Evolutionary conservation across 2,113 vertebrate species (phyloP), one percentile per base, ranked within the genome.

Genomic region (Phyllopteryx taeniolatus): DNA sequence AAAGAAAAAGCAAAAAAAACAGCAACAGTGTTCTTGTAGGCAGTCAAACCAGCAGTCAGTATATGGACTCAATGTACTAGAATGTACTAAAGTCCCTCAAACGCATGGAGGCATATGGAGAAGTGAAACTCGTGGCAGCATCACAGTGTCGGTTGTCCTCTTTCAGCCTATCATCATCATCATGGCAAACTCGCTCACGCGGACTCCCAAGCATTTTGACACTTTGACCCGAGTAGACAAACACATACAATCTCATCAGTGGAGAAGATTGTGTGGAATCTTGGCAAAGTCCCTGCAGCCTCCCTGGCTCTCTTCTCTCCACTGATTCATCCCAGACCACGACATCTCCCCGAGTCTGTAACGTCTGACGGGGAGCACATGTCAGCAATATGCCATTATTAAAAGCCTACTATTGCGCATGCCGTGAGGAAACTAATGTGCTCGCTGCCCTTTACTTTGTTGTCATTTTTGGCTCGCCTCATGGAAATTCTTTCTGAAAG

Each of bases 271-370:
- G 66, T 49, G 43, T 74, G 67, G 79, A 85, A 80, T 85, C 66
- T 84, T 80, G 81, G 77, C 75, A 49, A 14, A 14, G 19, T 80
- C 17, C 79, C 46, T 65, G 20, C 70, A 67, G 78, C 64, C 74
- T 63, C 19, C 8, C 64, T 73, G 77, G 80, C 81, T 80, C 76
- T 74, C 67, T 72, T 67, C 56, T 75, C 69, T 63, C 51, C n/a
- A 13, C 63, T 86, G 77, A 81, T 81, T 79, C 69, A 77, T 72
- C 57, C 75, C 73, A 86, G 79, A 84, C 77, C 75, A 57, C 76
- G 71, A 81, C 79, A 83, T 74, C 66, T 73, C 73, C 61, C 68
- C 8, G 1, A 79, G 71, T 43, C 69, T 74, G 42, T 70, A 72
- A 79, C 59, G 75, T 81, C 56, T 65, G 67, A 83, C 47, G 5